Evolutionary conservation across 2,113 vertebrate genomes (phyloP).

Genomic region (Anhinga anhinga): DNA sequence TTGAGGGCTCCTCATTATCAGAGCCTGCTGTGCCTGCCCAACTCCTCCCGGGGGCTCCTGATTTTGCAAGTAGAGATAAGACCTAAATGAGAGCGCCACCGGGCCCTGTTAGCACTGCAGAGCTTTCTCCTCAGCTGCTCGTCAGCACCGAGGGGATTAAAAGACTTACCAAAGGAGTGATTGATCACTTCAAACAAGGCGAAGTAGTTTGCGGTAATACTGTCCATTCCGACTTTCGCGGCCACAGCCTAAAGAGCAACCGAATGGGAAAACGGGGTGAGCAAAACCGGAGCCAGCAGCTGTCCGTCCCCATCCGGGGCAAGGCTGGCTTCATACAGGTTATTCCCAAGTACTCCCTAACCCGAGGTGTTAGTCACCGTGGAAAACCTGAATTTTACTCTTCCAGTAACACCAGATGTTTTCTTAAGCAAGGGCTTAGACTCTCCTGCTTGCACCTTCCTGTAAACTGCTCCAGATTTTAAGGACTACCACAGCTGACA

Average conservation of each 20-base stretch:
- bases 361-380: background rate
- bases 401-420: background rate
- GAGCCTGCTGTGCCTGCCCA: rapidly evolving
- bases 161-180: constrained; percentile 90
- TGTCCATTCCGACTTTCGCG: constrained; percentile 94
- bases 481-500: background rate
- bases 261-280: background rate
- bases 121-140: background rate
- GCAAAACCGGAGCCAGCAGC: background rate
- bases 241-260: constrained; percentile 83
- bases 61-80: background rate
- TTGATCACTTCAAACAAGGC: constrained; percentile 97
- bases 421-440: background rate
- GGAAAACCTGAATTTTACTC: background rate
- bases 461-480: background rate
- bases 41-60: background rate
- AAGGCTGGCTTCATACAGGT: background rate
- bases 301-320: rapidly evolving
- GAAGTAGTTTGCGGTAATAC: constrained; percentile 92
- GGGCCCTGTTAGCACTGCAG: background rate
- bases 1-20: background rate
- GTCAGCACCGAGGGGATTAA: too few relatives aligned
- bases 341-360: background rate
- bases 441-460: background rate
- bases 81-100: too few relatives aligned